These are phyloP conservation scores for Drosophila leontia DNA, from an alignment of 1,140 invertebrate species.

Conservation along the genomic window DNA sequence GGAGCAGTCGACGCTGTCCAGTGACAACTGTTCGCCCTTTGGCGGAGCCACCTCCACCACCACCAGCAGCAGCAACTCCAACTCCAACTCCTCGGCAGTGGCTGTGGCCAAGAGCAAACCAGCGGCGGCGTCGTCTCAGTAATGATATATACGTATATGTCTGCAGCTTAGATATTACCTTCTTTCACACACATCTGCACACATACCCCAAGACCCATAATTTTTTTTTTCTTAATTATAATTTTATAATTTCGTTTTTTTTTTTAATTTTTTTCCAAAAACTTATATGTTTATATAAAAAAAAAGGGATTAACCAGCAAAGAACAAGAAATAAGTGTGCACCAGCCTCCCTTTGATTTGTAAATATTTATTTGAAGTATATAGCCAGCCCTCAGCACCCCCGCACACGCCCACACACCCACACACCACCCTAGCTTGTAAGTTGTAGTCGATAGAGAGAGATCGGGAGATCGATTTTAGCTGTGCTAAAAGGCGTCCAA, in stretches of 20 bases:
- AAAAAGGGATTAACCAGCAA: constrained; percentile 5
- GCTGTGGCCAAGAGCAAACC: constrained; percentile 49
- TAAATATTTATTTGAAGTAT: constrained; percentile 80
- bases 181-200: constrained; percentile 3
- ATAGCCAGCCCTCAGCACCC: constrained; percentile 29
- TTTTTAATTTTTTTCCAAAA: constrained; percentile 39
- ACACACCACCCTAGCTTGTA: constrained; percentile 36
- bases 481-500: constrained; percentile 66
- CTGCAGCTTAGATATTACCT: constrained; percentile 34
- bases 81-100: constrained; percentile 8
- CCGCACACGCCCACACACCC: constrained; percentile 29
- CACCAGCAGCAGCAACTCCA: constrained; percentile 12
- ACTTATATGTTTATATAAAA: neutral
- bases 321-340: constrained; percentile 1
- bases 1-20: constrained; percentile 72
- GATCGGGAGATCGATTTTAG: constrained; percentile 47
- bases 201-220: constrained; percentile 3
- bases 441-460: constrained; percentile 55
- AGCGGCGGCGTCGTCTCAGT: constrained; percentile 30
- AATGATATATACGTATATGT: constrained; percentile 17
- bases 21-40: constrained; percentile 61
- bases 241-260: constrained; percentile 30
- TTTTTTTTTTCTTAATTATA: constrained; percentile 21
- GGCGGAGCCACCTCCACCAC: constrained; percentile 28
- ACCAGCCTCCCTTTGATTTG: constrained; percentile 55